These are phyloP conservation scores for Phaethornis superciliosus DNA, from an alignment of 2,113 vertebrate genomes.

Conservation along the genomic window DNA sequence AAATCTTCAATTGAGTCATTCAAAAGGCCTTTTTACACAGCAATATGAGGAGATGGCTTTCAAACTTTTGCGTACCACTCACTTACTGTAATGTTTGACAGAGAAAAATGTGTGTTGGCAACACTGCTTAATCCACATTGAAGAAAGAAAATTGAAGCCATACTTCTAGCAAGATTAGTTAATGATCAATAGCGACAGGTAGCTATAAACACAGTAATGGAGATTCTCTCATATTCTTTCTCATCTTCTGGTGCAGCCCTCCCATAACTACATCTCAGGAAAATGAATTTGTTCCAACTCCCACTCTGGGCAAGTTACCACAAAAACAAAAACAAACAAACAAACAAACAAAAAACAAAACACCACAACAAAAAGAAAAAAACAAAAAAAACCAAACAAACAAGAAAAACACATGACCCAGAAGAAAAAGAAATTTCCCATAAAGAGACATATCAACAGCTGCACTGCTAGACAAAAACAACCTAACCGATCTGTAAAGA, in stretches of 20 bases:
- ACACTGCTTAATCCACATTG: slow-evolving; percentile 15
- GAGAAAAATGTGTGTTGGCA: slow-evolving; percentile 48
- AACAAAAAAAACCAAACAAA: no score
- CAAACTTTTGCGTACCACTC: not conserved
- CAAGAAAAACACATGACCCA: not conserved
- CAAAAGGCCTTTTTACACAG: not conserved
- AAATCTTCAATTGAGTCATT: not conserved
- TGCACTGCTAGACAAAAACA: not conserved
- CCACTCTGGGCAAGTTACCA: slow-evolving; percentile 40
- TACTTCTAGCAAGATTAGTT: slow-evolving; percentile 51
- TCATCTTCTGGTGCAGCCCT: not conserved
- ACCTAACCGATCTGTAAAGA: not conserved
- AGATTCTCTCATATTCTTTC: slow-evolving; percentile 27
- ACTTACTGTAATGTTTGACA: slow-evolving; percentile 6
- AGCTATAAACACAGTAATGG: slow-evolving; percentile 52
- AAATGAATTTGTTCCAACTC: slow-evolving; percentile 57
- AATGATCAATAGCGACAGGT: slow-evolving; percentile 59
- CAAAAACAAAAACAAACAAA: no score
- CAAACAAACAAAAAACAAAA: no score
- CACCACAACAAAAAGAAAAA: no score
- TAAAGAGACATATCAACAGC: slow-evolving; percentile 17
- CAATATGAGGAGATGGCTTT: not conserved
- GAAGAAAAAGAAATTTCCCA: slow-evolving; percentile 20
- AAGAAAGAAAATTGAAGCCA: slow-evolving; percentile 54
- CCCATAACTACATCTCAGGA: slow-evolving; percentile 45